A percentile compares a stretch with the other conserved stretches of the same genome.
Evolutionary conservation across 2,888 invertebrate species (phyloP).

Genomic region (Pammene fasciana): DNA sequence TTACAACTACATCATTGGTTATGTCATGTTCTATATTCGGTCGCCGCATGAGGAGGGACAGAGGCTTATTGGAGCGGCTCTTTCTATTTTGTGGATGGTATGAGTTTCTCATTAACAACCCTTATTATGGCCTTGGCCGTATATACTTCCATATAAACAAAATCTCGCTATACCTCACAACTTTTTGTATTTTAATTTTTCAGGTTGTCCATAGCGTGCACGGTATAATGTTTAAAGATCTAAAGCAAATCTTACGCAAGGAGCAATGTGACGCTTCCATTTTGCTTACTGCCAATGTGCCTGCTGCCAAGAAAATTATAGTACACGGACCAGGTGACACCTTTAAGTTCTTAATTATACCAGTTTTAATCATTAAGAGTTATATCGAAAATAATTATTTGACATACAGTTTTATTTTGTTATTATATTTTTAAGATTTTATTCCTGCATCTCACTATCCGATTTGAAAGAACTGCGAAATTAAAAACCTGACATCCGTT

Average conservation of each 20-base stretch:
- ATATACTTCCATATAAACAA: background rate
- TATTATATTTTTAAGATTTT: background rate
- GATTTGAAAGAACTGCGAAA: background rate
- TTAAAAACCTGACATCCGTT: too few relatives aligned
- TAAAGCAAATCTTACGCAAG: constrained; percentile 98
- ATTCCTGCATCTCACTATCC: background rate
- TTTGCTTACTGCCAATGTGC: constrained; percentile 98
- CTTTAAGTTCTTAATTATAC: too few relatives aligned
- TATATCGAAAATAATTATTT: too few relatives aligned
- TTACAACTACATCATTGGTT: constrained; percentile 99
- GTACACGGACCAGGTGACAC: constrained; percentile 91
- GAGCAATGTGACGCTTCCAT: constrained; percentile 99
- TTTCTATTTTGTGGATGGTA: constrained; percentile 99
- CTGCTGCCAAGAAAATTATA: constrained; percentile 99
- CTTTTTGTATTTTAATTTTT: constrained; percentile 45
- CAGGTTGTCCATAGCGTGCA: constrained; percentile 98
- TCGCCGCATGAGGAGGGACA: constrained; percentile 98
- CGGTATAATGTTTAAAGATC: constrained; percentile 99
- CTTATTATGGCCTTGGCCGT: background rate
- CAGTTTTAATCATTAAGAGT: too few relatives aligned
- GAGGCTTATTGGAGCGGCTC: constrained; percentile 95
- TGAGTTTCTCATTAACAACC: too few relatives aligned
- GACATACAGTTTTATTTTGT: too few relatives aligned
- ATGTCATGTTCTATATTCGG: constrained; percentile 99
- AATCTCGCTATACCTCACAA: too few relatives aligned